phyloP scores from a whole-genome alignment of 2,797 vertebrate genomes.

The Sebastiscus albofasciatus region DNA sequence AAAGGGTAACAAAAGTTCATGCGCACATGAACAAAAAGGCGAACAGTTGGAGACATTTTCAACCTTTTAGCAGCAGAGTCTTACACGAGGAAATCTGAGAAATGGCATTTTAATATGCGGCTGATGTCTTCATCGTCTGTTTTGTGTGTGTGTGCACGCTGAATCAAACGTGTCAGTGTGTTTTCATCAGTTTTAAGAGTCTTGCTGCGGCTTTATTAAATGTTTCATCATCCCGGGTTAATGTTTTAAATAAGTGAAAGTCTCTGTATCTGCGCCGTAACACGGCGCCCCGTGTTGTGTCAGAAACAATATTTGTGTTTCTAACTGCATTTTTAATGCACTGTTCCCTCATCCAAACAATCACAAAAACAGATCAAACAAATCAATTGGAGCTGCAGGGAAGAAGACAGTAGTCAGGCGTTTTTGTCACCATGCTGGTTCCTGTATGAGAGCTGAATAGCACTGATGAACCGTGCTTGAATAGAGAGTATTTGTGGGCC shows the following conservation, averaged over 20 bases:
- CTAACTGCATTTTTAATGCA: slow-evolving; percentile 47
- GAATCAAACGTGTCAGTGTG: slow-evolving; percentile 36
- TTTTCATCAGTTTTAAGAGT: slow-evolving; percentile 38
- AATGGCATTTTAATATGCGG: slow-evolving; percentile 12
- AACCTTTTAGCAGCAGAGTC: slow-evolving; percentile 19
- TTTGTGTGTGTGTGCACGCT: not conserved
- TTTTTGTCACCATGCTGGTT: not conserved
- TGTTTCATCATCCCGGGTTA: slow-evolving; percentile 56
- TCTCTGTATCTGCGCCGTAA: slow-evolving; percentile 5
- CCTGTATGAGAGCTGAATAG: not conserved
- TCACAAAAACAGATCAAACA: slow-evolving; percentile 35
- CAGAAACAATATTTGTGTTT: slow-evolving; percentile 46
- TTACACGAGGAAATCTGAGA: not conserved
- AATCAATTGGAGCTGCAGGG: slow-evolving; percentile 31
- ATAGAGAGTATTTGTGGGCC: not conserved
- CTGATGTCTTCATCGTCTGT: slow-evolving; percentile 35
- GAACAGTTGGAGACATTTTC: slow-evolving; percentile 4
- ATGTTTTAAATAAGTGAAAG: slow-evolving; percentile 41
- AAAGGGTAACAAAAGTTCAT: slow-evolving; percentile 27
- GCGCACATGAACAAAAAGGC: not conserved
- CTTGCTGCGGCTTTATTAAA: slow-evolving; percentile 53
- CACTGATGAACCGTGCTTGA: not conserved
- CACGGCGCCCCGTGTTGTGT: not conserved
- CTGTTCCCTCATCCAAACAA: slow-evolving; percentile 17
- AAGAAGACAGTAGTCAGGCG: not conserved